Percentiles rank a stretch among this genome's conserved stretches.
phyloP scores from a whole-genome alignment of 2,888 invertebrate genomes.

The Cremastinae sp. region DNA sequence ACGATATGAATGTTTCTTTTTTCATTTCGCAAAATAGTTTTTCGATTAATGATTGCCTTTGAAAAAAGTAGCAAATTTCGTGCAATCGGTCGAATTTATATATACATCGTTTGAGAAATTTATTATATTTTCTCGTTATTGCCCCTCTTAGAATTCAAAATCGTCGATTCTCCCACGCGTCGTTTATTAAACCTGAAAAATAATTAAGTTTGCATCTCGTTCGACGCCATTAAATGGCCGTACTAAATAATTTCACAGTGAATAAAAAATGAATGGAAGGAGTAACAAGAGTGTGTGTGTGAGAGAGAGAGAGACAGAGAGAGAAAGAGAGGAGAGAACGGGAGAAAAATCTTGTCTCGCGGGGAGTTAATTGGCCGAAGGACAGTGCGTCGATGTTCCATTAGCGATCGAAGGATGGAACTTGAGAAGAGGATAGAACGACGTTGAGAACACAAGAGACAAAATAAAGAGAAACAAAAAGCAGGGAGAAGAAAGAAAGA shows the following conservation, averaged over 20 bases:
- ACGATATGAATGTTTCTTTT: too few species aligned
- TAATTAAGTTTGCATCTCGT: constrained; percentile 8
- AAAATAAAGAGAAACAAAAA: constrained; percentile 42
- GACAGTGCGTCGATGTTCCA: constrained; percentile 58
- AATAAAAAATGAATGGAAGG: constrained; percentile 23
- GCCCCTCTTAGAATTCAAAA: not conserved
- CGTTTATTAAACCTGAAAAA: not conserved
- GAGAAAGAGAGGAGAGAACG: too few species aligned
- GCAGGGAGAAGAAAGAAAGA: constrained; percentile 61
- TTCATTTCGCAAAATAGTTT: too few species aligned
- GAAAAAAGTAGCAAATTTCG: too few species aligned
- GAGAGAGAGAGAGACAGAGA: not conserved
- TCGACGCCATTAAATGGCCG: constrained; percentile 11
- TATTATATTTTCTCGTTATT: not conserved
- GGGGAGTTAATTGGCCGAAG: constrained; percentile 58
- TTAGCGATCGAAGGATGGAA: constrained; percentile 60
- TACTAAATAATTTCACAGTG: constrained; percentile 37
- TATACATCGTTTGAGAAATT: too few species aligned
- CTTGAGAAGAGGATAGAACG: constrained; percentile 52
- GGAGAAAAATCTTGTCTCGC: constrained; percentile 25
- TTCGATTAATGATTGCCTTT: too few species aligned
- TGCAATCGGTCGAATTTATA: too few species aligned
- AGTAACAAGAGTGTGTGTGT: too few species aligned
- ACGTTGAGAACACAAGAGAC: constrained; percentile 52
- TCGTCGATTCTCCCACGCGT: not conserved